These are phyloP conservation scores for Eupithecia inturbata DNA, from an alignment of 2,888 invertebrate genomes.

Conservation along the genomic window DNA sequence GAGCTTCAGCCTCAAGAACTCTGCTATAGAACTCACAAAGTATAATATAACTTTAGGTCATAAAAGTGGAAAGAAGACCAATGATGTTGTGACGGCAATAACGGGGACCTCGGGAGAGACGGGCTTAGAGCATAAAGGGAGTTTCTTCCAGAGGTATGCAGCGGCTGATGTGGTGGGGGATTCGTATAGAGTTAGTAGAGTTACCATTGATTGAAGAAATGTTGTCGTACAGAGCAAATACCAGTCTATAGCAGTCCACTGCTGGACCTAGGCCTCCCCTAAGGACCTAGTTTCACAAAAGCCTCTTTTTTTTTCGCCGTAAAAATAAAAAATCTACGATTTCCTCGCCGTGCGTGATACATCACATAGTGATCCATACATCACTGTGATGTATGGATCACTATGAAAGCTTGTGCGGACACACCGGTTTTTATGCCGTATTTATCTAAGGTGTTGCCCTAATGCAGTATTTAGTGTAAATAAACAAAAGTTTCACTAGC, in stretches of 20 bases:
- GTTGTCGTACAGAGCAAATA: neutral
- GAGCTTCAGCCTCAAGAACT: constrained; percentile 64
- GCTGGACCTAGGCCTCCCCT: neutral
- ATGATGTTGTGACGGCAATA: constrained; percentile 75
- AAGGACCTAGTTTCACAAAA: too few species aligned
- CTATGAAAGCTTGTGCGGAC: too few species aligned
- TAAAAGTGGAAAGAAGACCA: constrained; percentile 64
- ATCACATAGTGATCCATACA: too few species aligned
- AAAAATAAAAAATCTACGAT: too few species aligned
- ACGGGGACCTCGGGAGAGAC: constrained; percentile 68
- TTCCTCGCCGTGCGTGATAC: too few species aligned
- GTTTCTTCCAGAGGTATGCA: constrained; percentile 68
- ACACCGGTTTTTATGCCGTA: too few species aligned
- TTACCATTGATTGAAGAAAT: constrained; percentile 65
- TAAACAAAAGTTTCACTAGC: neutral
- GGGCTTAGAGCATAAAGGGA: constrained; percentile 65
- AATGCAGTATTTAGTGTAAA: too few species aligned
- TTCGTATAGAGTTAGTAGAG: constrained; percentile 69
- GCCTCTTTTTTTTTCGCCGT: too few species aligned
- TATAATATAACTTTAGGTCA: constrained; percentile 73
- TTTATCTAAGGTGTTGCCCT: too few species aligned
- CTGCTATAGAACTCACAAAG: constrained; percentile 60
- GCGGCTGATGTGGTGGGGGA: constrained; percentile 71
- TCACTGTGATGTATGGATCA: too few species aligned
- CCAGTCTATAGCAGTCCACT: neutral